Base-by-base conservation (phyloP, 2,113 vertebrate genomes). In the Bagarius yarrelli region DNA sequence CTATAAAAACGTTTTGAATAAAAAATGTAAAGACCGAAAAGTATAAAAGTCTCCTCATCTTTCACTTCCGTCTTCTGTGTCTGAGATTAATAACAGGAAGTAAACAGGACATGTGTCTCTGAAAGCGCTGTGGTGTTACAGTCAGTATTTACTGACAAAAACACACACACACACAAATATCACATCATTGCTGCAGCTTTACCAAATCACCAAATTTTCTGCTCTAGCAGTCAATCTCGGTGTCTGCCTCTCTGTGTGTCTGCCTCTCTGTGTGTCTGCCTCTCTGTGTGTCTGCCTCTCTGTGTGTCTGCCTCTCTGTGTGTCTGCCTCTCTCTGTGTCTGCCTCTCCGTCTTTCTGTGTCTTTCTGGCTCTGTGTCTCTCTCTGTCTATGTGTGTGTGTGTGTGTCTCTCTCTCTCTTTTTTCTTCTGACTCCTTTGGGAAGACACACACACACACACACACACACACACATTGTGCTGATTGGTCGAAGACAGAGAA, bases 1-100 rank as follows among this genome's bases (percentile, higher is more conserved):
- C 74, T 76, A 57, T 52, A 59, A 78, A 88, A 91, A 89, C 87
- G 89, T 60, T 86, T 83, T 90, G 80, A 89, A 86, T 88, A 87
- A 83, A 87, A 79, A 77, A 91, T 90, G 91, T 91, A 93, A 93
- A 87, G 92, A 93, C 93, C 90, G 91, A 84, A 83, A 87, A 87
- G 90, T 40, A 67, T 64, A 80, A 67, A 1, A 47, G 44, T 47
- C 44, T 47, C 44, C 5, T 47, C 19, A 69, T 18, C 56, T 47
- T 44, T 60, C 32, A 56, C 9, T 50, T 56, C 66, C 57, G 30
- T 47, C 64, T 4, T 60, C 78, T 40, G 40, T 15, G 55, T 25
- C 56, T 57, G 44, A 57, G 73, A 64, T 76, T 44, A 85, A 53
- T 25, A 78, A 19, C 27, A 66, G 21, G 19, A 47, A 11, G 36